phyloP scores from a whole-genome alignment of 2,797 vertebrate genomes.

The Coreius guichenoti region DNA sequence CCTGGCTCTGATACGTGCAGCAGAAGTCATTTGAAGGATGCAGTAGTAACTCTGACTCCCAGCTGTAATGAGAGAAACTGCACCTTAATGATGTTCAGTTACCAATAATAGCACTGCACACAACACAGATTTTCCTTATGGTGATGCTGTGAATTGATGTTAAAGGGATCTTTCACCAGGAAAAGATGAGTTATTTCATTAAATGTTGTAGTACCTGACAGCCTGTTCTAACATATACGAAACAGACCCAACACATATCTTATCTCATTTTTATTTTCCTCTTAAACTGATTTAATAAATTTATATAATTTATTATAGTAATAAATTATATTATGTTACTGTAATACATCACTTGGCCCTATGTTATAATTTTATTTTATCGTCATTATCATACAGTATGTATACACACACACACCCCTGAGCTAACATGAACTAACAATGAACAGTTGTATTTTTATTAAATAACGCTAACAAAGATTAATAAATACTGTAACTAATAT shows the following conservation, averaged over 20 bases:
- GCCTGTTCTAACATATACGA: not conserved
- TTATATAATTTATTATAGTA: not conserved
- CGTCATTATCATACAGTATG: not conserved
- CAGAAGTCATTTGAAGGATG: slow-evolving; percentile 50
- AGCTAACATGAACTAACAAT: no score
- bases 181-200: not conserved
- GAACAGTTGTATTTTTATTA: no score
- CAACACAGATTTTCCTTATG: slow-evolving; percentile 28
- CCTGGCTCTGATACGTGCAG: slow-evolving; percentile 45
- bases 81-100: slow-evolving; percentile 37
- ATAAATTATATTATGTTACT: not conserved
- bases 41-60: slow-evolving; percentile 56
- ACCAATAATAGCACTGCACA: slow-evolving; percentile 44
- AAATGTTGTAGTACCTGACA: not conserved
- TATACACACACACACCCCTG: no score
- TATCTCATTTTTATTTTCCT: not conserved
- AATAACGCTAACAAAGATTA: no score
- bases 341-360: not conserved
- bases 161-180: slow-evolving; percentile 12
- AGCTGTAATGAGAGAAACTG: slow-evolving; percentile 41
- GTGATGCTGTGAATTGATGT: not conserved
- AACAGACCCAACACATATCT: no score
- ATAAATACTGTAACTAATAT: no score
- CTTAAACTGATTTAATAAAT: not conserved
- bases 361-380: not conserved